A percentile compares a stretch with the other conserved stretches of the same genome.
These are phyloP conservation scores for Hemiprocne comata DNA, from an alignment of 2,113 vertebrate species.

Conservation along the genomic window DNA sequence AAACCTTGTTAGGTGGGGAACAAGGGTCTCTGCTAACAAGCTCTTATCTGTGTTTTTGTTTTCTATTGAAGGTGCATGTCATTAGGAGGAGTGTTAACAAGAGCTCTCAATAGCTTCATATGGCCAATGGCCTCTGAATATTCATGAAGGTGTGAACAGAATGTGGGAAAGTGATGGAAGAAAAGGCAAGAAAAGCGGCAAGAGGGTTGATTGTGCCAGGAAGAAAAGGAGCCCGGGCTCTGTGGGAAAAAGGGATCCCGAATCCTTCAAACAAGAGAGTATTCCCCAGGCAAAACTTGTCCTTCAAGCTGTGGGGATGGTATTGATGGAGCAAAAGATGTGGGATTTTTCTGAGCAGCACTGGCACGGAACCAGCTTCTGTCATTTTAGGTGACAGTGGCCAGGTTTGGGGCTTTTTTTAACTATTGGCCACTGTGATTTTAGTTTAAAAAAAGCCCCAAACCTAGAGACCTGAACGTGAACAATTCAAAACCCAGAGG, in stretches of 20 bases:
- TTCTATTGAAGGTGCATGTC: conserved; percentile 64
- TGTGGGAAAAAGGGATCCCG: conserved; percentile 58
- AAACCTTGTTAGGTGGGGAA: conserved; percentile 70
- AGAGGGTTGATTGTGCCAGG: conserved; percentile 37
- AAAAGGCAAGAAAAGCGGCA: conserved; percentile 40
- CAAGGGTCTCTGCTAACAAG: conserved; percentile 59
- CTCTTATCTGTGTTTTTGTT: conserved; percentile 72
- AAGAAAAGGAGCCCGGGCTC: conserved; percentile 16
- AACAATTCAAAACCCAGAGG: neutral
- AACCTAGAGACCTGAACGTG: neutral
- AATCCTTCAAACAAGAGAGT: conserved; percentile 26
- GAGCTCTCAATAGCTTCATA: conserved; percentile 64
- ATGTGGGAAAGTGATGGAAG: conserved; percentile 69
- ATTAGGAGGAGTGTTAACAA: conserved; percentile 71
- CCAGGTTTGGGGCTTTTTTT: neutral
- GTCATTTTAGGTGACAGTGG: neutral
- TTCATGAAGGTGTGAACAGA: conserved; percentile 71
- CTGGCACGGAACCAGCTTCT: conserved; percentile 12
- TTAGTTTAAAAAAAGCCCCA: neutral
- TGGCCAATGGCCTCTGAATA: conserved; percentile 66
- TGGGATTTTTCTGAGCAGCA: neutral
- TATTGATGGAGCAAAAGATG: neutral
- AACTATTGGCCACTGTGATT: neutral
- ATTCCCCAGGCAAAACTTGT: conserved; percentile 18
- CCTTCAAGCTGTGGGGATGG: neutral